Evolutionary conservation across 2,888 invertebrate genomes (phyloP).

Genomic region (Ectemnius continuus): DNA sequence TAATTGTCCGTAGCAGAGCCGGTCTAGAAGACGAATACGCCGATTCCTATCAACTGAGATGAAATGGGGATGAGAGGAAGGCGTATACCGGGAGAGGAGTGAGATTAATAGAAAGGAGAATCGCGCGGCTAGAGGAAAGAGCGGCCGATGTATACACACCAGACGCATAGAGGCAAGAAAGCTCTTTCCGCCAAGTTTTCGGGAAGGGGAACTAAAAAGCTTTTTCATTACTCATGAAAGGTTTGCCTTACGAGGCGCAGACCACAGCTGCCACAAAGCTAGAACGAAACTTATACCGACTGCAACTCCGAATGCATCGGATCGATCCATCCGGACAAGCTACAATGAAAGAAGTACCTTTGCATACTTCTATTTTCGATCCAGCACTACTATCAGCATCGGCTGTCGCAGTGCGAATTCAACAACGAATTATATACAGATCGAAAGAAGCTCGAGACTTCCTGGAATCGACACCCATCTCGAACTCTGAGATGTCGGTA

Average conservation of each 20-base stretch:
- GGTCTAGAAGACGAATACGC: no score
- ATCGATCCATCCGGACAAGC: constrained; percentile 11
- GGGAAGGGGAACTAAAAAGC: constrained; percentile 10
- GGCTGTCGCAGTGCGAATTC: no score
- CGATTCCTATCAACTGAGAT: no score
- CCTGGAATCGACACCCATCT: no score
- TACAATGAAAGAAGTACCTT: not conserved
- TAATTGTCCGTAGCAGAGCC: no score
- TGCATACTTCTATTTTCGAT: not conserved
- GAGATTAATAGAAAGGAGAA: constrained; percentile 3
- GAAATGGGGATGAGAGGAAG: not conserved
- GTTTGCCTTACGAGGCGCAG: constrained; percentile 13
- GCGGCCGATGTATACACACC: not conserved
- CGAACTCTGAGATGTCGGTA: not conserved
- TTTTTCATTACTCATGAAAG: constrained; percentile 22
- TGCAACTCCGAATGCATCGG: constrained; percentile 8
- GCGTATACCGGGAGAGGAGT: not conserved
- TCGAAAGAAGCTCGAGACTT: no score
- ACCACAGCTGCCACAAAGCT: constrained; percentile 8
- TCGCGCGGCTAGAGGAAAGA: not conserved
- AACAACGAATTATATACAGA: no score
- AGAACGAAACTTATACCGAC: not conserved
- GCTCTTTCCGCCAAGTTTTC: constrained; percentile 10
- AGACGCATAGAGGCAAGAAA: constrained; percentile 3
- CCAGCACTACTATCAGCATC: no score